These are phyloP conservation scores for Lamellibrachia satsuma DNA, from an alignment of 2,888 invertebrate species.

Conservation along the genomic window DNA sequence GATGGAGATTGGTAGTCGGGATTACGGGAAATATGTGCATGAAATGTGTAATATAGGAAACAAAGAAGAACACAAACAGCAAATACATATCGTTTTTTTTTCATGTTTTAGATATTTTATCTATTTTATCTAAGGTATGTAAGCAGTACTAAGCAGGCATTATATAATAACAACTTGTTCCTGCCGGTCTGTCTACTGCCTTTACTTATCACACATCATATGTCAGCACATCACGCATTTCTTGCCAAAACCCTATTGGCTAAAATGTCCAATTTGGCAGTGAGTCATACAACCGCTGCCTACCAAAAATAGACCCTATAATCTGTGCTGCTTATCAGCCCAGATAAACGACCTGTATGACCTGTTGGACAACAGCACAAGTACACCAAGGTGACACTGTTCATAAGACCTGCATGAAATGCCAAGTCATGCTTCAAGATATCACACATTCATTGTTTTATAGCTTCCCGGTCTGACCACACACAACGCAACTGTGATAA, in stretches of 20 bases:
- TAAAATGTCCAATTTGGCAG: not conserved
- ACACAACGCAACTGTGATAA: not conserved
- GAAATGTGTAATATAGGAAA: too few relatives aligned
- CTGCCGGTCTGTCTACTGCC: not conserved
- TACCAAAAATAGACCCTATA: constrained; percentile 7
- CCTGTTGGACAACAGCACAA: not conserved
- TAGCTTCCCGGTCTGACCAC: not conserved
- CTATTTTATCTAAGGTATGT: too few relatives aligned
- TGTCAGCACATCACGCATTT: not conserved
- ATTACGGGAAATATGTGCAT: too few relatives aligned
- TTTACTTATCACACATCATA: not conserved
- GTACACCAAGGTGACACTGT: not conserved
- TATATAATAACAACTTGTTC: too few relatives aligned
- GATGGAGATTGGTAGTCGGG: too few relatives aligned
- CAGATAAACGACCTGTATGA: not conserved
- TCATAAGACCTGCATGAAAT: constrained; percentile 13
- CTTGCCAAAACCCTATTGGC: not conserved
- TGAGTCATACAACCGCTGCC: not conserved
- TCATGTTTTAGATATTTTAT: too few relatives aligned
- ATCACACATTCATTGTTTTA: not conserved
- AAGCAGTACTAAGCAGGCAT: too few relatives aligned
- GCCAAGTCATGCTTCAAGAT: not conserved
- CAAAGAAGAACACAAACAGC: too few relatives aligned
- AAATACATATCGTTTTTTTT: too few relatives aligned
- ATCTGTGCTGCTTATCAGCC: not conserved